Conservation (phyloP, 2,888 invertebrate genomes). For the Pseudococcus jackbeardsleyi region DNA sequence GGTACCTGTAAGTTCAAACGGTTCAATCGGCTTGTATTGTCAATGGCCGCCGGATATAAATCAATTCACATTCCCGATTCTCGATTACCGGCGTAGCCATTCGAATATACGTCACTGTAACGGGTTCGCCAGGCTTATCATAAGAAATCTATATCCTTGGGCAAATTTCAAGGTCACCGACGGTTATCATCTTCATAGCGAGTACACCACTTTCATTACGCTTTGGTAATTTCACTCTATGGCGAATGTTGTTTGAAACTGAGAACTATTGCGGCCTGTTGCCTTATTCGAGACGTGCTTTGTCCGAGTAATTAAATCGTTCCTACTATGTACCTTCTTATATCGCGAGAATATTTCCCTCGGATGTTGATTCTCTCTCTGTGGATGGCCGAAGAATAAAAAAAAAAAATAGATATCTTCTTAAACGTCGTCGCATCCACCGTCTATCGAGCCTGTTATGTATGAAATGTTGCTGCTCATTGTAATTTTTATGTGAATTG, state of each 20-base stretch:
- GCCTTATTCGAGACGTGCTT: slow-evolving; percentile 8
- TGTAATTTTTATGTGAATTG: slow-evolving; percentile 26
- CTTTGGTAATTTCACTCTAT: slow-evolving; percentile 36
- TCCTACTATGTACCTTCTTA: background rate
- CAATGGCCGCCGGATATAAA: slow-evolving; percentile 35
- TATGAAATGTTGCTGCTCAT: slow-evolving; percentile 8
- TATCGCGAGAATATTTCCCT: slow-evolving; percentile 51
- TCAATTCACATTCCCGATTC: slow-evolving; percentile 23
- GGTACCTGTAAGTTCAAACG: slow-evolving; percentile 45
- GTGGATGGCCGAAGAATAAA: background rate
- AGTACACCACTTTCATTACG: slow-evolving; percentile 49
- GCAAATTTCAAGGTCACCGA: slow-evolving; percentile 48
- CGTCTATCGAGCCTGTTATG: background rate
- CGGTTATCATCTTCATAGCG: slow-evolving; percentile 43
- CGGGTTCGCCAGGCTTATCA: slow-evolving; percentile 23
- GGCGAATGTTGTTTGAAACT: slow-evolving; percentile 50
- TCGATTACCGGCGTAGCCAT: background rate
- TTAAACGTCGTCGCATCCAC: background rate
- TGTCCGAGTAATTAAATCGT: slow-evolving; percentile 30
- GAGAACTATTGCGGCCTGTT: slow-evolving; percentile 25
- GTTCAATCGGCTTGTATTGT: slow-evolving; percentile 26
- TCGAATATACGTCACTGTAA: background rate
- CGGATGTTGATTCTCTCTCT: background rate
- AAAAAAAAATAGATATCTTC: background rate
- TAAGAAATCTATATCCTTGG: slow-evolving; percentile 50